phyloP scores from a whole-genome alignment of 2,888 invertebrate genomes.

The Perithous albicinctus region DNA sequence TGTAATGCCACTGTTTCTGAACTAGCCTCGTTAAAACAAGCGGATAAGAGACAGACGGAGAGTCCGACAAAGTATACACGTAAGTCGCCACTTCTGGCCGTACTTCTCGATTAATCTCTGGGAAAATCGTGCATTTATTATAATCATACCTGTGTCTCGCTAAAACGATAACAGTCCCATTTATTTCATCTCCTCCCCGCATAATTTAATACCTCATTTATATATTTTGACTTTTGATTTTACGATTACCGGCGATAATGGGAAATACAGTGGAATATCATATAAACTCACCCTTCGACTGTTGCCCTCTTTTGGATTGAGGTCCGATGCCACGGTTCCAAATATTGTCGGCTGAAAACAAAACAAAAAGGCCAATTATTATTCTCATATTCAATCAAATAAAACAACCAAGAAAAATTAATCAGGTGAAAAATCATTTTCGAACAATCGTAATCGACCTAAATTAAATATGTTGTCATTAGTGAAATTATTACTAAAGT shows the following conservation, averaged over 20 bases:
- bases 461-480: background rate
- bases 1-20: conserved; percentile 60
- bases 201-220: background rate
- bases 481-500: background rate
- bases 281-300: conserved; percentile 87
- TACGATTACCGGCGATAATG: background rate
- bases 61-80: conserved; percentile 23
- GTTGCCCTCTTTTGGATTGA: conserved; percentile 87
- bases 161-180: conserved; percentile 22
- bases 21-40: conserved; percentile 61
- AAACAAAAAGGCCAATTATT: conserved; percentile 70
- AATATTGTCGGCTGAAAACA: conserved; percentile 88
- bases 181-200: background rate
- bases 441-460: background rate
- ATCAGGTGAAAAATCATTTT: background rate
- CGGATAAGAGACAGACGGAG: conserved; percentile 52
- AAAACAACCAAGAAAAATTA: background rate
- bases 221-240: background rate
- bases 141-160: background rate
- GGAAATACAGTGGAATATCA: background rate
- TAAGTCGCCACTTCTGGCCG: conserved; percentile 27
- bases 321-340: conserved; percentile 88
- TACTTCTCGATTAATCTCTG: conserved; percentile 59
- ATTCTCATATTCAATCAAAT: background rate
- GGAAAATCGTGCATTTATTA: conserved; percentile 49